phyloP scores from a whole-genome alignment of 2,797 vertebrate genomes.

The Tinamus major region DNA sequence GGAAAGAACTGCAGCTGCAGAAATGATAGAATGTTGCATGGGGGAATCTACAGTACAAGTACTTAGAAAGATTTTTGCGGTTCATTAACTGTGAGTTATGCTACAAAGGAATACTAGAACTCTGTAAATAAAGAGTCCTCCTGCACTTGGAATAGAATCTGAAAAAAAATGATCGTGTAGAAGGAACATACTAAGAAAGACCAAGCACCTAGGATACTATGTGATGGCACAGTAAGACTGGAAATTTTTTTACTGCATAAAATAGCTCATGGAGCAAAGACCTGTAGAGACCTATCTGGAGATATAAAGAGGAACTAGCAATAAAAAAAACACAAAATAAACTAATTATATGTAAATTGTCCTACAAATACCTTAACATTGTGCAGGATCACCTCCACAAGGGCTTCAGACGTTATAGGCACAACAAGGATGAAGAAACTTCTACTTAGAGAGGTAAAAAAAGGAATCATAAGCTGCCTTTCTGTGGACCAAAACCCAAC shows the following conservation, averaged over 20 bases:
- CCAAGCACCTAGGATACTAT: background rate
- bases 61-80: background rate
- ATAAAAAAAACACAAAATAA: background rate
- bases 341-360: background rate
- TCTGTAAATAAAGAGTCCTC: background rate
- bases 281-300: background rate
- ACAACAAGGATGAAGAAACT: background rate
- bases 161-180: rapidly evolving
- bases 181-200: background rate
- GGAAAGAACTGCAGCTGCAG: background rate
- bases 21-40: background rate
- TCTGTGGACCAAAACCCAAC: background rate
- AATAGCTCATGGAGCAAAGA: background rate
- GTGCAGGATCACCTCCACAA: background rate
- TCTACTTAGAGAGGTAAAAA: background rate
- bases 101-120: background rate
- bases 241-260: background rate
- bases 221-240: background rate
- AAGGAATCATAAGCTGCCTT: background rate
- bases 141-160: background rate
- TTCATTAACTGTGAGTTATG: background rate
- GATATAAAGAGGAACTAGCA: background rate
- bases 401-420: background rate
- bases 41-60: background rate
- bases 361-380: background rate